Percentiles rank a stretch among this genome's conserved stretches.
phyloP scores from a whole-genome alignment of 2,113 vertebrate species.

The Coreoperca whiteheadi region DNA sequence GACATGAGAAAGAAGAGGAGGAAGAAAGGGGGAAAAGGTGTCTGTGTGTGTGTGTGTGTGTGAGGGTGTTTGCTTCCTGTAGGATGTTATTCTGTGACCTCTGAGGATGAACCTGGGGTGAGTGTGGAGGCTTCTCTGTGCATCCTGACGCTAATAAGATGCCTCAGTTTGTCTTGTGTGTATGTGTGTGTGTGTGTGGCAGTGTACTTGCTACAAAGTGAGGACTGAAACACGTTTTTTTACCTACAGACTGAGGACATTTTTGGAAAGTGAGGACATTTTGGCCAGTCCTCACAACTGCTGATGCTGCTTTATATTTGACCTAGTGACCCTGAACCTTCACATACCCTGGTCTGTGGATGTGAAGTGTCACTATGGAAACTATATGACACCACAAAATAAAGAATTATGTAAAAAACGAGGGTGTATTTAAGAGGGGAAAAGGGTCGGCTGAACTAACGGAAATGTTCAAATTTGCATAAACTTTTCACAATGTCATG shows the following conservation, averaged over 20 bases:
- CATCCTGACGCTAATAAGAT: conserved; percentile 64
- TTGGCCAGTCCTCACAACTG: too few species aligned
- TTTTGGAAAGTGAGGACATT: too few species aligned
- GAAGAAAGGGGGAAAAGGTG: conserved; percentile 9
- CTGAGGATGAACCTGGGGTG: conserved; percentile 65
- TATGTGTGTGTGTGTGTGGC: conserved; percentile 9
- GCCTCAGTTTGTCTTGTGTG: conserved; percentile 25
- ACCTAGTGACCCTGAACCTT: neutral
- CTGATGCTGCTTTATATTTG: neutral
- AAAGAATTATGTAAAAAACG: conserved; percentile 24
- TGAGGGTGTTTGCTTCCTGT: conserved; percentile 65
- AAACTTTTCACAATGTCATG: neutral
- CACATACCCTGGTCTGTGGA: neutral
- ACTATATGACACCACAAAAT: neutral
- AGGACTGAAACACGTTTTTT: too few species aligned
- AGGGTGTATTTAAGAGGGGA: neutral
- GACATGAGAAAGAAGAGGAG: conserved; percentile 37
- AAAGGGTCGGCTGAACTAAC: neutral
- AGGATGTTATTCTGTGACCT: conserved; percentile 73
- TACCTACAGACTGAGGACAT: too few species aligned
- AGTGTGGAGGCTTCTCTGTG: conserved; percentile 45
- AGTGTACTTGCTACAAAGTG: too few species aligned
- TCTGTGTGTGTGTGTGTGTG: conserved; percentile 33
- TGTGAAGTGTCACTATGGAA: conserved; percentile 17
- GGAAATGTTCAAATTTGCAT: too few species aligned